Evolutionary conservation across 2,113 vertebrate genomes (phyloP), one percentile per base, ranked within the genome.

Genomic region (Lates calcarifer): DNA sequence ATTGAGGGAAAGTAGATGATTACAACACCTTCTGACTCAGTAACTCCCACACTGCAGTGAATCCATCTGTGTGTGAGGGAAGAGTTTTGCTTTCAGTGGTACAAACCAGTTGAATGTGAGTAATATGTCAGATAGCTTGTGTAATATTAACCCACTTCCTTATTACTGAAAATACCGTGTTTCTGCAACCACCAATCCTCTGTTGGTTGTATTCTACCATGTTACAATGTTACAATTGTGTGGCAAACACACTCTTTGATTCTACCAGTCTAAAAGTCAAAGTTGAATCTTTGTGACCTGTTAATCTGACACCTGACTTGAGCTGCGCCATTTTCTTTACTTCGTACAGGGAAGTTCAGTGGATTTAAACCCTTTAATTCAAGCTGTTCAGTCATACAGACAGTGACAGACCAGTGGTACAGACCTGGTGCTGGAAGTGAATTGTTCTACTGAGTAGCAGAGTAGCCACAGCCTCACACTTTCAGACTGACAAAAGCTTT

Each of bases 61-160:
- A 51, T 49, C 20, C 2, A 22, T 26, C 17, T 22, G 20, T 64
- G 18, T 79, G 14, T 18, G 7, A 55, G 14, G 47, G 8, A 28
- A n/a, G 24, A 24, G 3, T 51, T 29, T 26, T 39, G n/a, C 11
- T 51, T 51, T 37, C 12, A 63, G 29, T 15, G 20, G 15, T 2
- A 37, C 31, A 18, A 9, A 22, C 14, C 14, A 47, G 35, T 49
- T 11, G 18, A 47, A 67, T 49, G 14, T 47, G 5, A 41, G 33
- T 10, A 22, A 53, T 20, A 47, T 41, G 28, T 72, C 13, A 24
- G 24, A 9, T 1, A 12, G 3, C 9, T 56, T 39, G 64, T 58
- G 41, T 29, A 69, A 79, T 35, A 26, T 60, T 33, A 0, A 35
- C 17, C 8, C 11, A 53, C 76, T 64, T 74, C 62, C 63, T 79